These are phyloP conservation scores for Neodiprion virginianus DNA, from an alignment of 1,140 invertebrate genomes.

Conservation along the genomic window DNA sequence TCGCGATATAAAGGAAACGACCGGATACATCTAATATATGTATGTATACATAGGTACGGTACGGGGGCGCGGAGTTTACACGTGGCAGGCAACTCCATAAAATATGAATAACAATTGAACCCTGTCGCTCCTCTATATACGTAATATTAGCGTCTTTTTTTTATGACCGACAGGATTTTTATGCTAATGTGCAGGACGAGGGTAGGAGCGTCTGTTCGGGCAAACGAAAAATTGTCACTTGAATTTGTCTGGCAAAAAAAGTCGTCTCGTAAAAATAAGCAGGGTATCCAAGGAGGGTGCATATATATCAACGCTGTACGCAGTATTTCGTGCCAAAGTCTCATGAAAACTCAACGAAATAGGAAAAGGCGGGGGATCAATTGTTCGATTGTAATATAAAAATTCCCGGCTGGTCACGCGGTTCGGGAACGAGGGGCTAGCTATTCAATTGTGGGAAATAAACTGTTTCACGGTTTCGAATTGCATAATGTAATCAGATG, in stretches of 20 bases:
- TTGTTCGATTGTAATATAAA: not conserved
- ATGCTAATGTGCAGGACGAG: not conserved
- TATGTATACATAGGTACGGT: not conserved
- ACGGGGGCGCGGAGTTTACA: not conserved
- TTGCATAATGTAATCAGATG: too few relatives aligned
- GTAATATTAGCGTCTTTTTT: conserved; percentile 6
- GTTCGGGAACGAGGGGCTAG: not conserved
- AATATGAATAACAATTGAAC: conserved; percentile 57
- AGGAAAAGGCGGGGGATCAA: not conserved
- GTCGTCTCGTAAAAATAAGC: conserved; percentile 20
- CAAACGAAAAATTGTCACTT: conserved; percentile 44
- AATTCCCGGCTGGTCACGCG: not conserved
- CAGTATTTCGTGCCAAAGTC: not conserved
- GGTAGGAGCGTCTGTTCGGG: conserved; percentile 15
- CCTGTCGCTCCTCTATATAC: conserved; percentile 17
- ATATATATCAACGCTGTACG: conserved; percentile 13
- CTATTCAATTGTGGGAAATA: too few relatives aligned
- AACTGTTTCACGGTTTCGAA: too few relatives aligned
- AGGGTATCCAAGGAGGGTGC: conserved; percentile 34
- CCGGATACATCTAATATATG: not conserved
- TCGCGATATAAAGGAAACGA: not conserved
- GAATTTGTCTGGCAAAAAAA: conserved; percentile 46
- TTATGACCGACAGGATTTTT: not conserved
- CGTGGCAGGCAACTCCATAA: conserved; percentile 1
- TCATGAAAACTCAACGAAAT: not conserved